Conservation (phyloP, 2,797 vertebrate species). For the Myotis pilosus region DNA sequence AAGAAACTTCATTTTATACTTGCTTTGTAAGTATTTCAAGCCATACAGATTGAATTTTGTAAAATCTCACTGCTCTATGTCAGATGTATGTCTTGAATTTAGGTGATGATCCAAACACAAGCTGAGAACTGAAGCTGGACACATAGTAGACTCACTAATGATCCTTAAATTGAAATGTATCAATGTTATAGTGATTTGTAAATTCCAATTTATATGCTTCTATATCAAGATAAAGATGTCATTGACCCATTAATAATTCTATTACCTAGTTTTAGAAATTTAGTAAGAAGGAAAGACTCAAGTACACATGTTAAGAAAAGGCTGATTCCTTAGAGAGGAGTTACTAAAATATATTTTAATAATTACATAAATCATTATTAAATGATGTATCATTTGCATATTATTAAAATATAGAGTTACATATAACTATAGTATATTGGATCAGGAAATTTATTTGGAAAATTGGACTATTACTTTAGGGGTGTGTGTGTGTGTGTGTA, state of each 20-base stretch:
- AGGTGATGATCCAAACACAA: background rate
- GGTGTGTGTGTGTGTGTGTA: background rate
- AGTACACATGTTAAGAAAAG: background rate
- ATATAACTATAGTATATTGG: background rate
- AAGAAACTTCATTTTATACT: background rate
- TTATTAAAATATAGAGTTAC: background rate
- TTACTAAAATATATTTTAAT: background rate
- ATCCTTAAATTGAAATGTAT: background rate
- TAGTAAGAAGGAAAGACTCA: slow-evolving; percentile 14
- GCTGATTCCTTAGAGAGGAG: background rate
- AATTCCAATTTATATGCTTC: slow-evolving; percentile 2
- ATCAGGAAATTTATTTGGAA: slow-evolving; percentile 33
- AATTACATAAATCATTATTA: background rate
- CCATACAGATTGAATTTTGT: background rate
- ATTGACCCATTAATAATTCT: background rate
- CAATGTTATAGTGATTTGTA: background rate
- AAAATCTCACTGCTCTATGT: background rate
- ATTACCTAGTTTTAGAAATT: slow-evolving; percentile 44
- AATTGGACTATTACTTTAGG: background rate
- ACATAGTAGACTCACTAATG: background rate
- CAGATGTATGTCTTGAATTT: background rate
- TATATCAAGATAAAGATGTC: background rate
- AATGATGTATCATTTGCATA: background rate
- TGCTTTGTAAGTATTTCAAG: background rate
- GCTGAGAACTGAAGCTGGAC: background rate